Evolutionary conservation across 2,113 vertebrate species (phyloP).

Genomic region (Myotis davidii): DNA sequence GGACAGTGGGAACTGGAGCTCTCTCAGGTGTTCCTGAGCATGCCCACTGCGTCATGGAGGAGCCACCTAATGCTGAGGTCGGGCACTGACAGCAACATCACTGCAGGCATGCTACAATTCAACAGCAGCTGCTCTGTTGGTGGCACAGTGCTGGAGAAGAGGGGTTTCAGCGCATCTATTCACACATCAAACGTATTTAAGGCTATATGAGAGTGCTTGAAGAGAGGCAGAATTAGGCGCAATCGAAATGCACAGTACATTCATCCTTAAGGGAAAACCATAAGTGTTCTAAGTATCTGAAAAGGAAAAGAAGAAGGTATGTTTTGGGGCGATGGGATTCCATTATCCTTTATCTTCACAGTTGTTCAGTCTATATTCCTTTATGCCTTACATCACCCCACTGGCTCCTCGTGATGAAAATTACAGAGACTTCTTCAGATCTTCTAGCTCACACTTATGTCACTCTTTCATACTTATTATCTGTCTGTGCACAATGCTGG

Average conservation of each 20-base stretch:
- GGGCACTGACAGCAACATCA: background rate
- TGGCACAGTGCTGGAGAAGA: background rate
- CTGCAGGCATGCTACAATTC: background rate
- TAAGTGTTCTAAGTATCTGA: background rate
- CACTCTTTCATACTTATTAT: background rate
- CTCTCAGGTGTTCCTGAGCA: background rate
- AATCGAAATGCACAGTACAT: background rate
- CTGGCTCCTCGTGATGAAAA: background rate
- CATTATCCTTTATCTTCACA: background rate
- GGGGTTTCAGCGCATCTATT: background rate
- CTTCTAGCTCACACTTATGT: background rate
- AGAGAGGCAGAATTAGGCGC: slow-evolving; percentile 48
- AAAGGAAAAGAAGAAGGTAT: background rate
- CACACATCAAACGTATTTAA: slow-evolving; percentile 29
- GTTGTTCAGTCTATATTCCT: background rate
- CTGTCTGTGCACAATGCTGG: background rate
- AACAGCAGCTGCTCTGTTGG: background rate
- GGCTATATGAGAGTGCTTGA: slow-evolving; percentile 39
- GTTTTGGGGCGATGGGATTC: background rate
- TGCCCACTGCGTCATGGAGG: background rate
- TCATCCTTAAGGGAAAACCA: slow-evolving; percentile 27
- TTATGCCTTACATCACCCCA: background rate
- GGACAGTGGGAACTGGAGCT: background rate
- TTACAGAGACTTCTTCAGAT: background rate
- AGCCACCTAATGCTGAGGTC: background rate